Evolutionary conservation across 1,140 invertebrate genomes (phyloP).

Genomic region (Pachypeltis micranthus): DNA sequence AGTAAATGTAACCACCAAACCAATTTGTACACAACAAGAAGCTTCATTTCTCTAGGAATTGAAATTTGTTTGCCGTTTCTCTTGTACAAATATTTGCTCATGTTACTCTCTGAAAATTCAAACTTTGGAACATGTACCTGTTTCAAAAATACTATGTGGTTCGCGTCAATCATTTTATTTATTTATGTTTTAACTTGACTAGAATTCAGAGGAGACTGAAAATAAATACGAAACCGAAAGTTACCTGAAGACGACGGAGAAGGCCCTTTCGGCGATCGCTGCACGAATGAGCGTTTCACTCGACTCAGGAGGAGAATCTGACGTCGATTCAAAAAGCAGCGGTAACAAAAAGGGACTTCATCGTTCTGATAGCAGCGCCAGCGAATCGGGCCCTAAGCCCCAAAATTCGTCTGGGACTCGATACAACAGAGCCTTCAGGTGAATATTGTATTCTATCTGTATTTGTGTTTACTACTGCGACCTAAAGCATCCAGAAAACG

Average conservation of each 20-base stretch:
- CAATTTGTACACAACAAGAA: too few species aligned
- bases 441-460: slow-evolving; percentile 12
- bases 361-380: slow-evolving; percentile 23
- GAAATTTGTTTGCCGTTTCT: too few species aligned
- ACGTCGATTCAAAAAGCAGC: slow-evolving; percentile 21
- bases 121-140: too few species aligned
- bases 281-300: slow-evolving; percentile 33
- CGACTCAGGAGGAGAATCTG: slow-evolving; percentile 31
- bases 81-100: too few species aligned
- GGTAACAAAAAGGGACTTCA: slow-evolving; percentile 10
- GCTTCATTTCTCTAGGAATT: too few species aligned
- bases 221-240: slow-evolving; percentile 36
- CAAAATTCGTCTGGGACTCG: slow-evolving; percentile 32
- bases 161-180: too few species aligned
- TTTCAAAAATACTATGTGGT: too few species aligned
- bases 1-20: too few species aligned
- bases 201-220: slow-evolving; percentile 2
- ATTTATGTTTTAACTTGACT: background rate
- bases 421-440: slow-evolving; percentile 39
- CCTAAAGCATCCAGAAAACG: slow-evolving; percentile 5
- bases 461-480: background rate
- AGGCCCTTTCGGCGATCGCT: slow-evolving; percentile 42
- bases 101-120: too few species aligned
- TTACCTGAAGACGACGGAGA: slow-evolving; percentile 40
- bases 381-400: slow-evolving; percentile 16